Base-by-base conservation (phyloP, 1,140 invertebrate species). In the Drosophila rhopaloa region DNA sequence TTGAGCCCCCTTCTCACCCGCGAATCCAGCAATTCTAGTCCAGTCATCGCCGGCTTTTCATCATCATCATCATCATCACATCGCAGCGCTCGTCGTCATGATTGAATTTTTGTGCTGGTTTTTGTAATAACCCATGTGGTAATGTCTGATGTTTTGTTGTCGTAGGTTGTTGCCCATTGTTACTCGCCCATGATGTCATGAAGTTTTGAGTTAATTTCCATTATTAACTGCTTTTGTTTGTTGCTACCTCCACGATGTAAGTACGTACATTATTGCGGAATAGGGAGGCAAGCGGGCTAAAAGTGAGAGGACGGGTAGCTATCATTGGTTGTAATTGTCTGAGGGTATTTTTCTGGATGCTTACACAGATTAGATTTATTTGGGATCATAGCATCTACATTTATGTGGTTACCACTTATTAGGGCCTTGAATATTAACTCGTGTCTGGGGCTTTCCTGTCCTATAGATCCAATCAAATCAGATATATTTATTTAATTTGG, bases 181-280 rank as follows among this genome's bases (percentile, higher is more conserved):
- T 71, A 41, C 29, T 16, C 41, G 53, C 11, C 48, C 46, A 58
- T 88, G 82, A 86, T 88, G 79, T 82, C 79, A 82, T 73, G 48
- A 85, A 88, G 66, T 79, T 86, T 76, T 53, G 51, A 79, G 56
- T 70, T 88, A 79, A 86, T 88, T 88, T 79, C 55, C 71, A 88
- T 88, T 70, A 88, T 86, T 88, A 79, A 55, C 68, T 78, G 46
- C 67, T 70, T 65, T 65, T 50, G 53, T 57, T 75, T 43, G 46
- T 50, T 47, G 53, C 53, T 48, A 37, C 57, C 72, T 57, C 59
- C 35, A 51, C 54, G 47, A 19, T 66, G 19, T 51, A 48, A 66
- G 50, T 57, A 48, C 66, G 35, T 9, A 40, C 48, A 48, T 35
- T 71, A 70, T 71, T 40, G 44, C n/a, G 44, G 13, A 65, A 48